Percentiles rank a stretch among this genome's conserved stretches.
Evolutionary conservation across 2,797 vertebrate species (phyloP).

Genomic region (Halcyon leucocephala): DNA sequence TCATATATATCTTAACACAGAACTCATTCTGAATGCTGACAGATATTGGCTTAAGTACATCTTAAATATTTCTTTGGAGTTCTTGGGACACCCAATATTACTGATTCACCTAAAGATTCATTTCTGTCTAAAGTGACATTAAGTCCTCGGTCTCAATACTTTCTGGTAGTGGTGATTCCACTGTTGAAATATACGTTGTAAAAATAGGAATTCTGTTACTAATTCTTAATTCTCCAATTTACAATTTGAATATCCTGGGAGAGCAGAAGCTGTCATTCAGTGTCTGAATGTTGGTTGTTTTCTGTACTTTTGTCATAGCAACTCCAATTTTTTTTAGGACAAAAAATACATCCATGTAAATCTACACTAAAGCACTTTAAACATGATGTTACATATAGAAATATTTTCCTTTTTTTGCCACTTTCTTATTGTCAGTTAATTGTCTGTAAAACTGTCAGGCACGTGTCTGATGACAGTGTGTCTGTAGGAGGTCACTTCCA

Average conservation of each 20-base stretch:
- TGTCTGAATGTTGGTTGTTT: neutral
- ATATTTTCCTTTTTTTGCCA: neutral
- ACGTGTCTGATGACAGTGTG: accelerated
- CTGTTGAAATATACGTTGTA: neutral
- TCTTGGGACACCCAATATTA: neutral
- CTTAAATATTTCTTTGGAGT: neutral
- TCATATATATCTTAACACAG: neutral
- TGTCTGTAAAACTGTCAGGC: neutral
- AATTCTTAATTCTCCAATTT: neutral
- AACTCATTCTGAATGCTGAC: neutral
- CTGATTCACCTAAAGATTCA: neutral
- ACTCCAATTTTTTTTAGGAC: neutral
- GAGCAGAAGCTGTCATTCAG: neutral
- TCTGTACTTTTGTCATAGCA: neutral
- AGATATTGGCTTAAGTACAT: neutral
- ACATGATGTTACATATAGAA: neutral
- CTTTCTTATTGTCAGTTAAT: neutral
- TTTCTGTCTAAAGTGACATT: neutral
- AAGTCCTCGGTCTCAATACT: neutral
- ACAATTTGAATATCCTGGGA: neutral
- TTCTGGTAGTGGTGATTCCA: neutral
- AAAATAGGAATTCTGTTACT: neutral
- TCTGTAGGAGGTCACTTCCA: neutral
- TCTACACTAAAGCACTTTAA: neutral
- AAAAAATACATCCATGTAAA: neutral